Conservation (phyloP, 2,888 invertebrate genomes). For the Zaprionus lineosus region DNA sequence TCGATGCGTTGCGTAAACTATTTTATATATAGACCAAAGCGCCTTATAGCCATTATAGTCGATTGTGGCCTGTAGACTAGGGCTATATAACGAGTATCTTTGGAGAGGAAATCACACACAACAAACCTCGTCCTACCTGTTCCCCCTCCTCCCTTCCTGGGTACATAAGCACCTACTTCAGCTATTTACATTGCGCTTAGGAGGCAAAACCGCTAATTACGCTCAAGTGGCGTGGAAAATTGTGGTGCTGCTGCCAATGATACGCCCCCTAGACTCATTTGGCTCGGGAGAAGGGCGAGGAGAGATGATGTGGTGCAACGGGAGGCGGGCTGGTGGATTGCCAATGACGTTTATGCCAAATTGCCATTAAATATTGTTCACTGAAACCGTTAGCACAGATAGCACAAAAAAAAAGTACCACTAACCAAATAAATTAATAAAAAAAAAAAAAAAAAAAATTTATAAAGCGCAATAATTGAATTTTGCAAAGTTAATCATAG, state of each 20-base stretch:
- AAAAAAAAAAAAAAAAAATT: constrained; percentile 7
- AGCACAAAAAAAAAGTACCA: constrained; percentile 6
- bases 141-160: no score
- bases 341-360: constrained; percentile 71
- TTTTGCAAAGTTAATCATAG: constrained; percentile 55
- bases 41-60: no score
- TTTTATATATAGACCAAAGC: constrained; percentile 57
- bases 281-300: no score
- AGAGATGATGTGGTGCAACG: no score
- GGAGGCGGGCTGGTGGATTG: not conserved
- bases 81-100: not conserved
- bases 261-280: constrained; percentile 6
- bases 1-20: constrained; percentile 64
- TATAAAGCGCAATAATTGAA: constrained; percentile 70
- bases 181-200: constrained; percentile 65
- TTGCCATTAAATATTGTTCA: constrained; percentile 61
- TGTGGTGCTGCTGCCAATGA: constrained; percentile 44
- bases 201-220: constrained; percentile 72
- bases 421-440: no score
- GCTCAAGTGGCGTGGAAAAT: constrained; percentile 78
- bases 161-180: constrained; percentile 3
- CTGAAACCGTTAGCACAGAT: constrained; percentile 13
- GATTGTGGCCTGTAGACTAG: constrained; percentile 9
- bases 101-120: constrained; percentile 6
- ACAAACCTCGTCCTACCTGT: no score